Base-by-base conservation (phyloP, 2,113 vertebrate genomes). In the Polypterus bichir region DNA sequence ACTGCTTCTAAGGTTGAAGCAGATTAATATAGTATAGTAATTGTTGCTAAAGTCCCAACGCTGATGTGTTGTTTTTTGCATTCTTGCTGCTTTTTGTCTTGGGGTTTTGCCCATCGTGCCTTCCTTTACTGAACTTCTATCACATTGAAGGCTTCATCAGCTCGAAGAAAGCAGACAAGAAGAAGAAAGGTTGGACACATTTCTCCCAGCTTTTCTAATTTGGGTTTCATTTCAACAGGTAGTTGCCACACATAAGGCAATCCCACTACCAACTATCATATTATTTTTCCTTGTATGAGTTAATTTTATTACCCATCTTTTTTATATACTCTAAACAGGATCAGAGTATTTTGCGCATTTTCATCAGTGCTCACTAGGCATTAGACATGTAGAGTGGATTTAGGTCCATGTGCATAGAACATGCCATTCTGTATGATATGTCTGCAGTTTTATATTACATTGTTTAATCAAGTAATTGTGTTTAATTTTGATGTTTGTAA, bases 141-240 rank as follows among this genome's bases (percentile, higher is more conserved):
- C 77, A 84, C 54, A 83, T 81, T 74, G 80, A 94, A 97, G 94
- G 89, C 91, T 98, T 76, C 90, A 87, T 82, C 90, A 84, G 78
- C 85, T 86, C 77, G 82, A 91, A 76, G 88, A 90, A 82, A 88
- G 73, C 83, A 86, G 71, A 86, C 88, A 80, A 70, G 88, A 81
- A 73, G 86, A 90, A 64, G 74, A 77, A 91, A 97, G 94, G 94
- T 98, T 91, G 87, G 93, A 86, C 9, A 62, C 3, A 76, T 76
- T 83, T 81, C 86, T 86, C 76, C 73, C 77, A 84, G 80, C 79
- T 85, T 84, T 79, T 83, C 55, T 79, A 73, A 81, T 80, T 83
- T 66, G 71, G 74, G 77, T 84, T 82, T 76, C 66, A 70, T 81
- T 84, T 79, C 71, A 66, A 69, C 81, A 86, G 69, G 70, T 78